Base-by-base conservation (phyloP, 2,113 vertebrate genomes). In the Eleginops maclovinus region DNA sequence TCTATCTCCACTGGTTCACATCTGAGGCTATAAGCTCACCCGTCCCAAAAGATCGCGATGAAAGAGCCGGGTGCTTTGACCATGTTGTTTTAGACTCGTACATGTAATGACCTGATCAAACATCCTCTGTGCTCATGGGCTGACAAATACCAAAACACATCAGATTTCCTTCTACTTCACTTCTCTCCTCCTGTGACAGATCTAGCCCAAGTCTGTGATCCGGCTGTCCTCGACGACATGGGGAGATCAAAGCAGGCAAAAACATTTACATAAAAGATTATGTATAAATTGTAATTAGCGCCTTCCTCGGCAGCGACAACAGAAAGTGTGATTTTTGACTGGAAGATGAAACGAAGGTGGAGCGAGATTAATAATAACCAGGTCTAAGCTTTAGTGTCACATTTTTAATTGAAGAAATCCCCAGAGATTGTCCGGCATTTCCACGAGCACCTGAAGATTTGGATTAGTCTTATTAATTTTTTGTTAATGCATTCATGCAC, bases 181-280 rank as follows among this genome's bases (percentile, higher is more conserved):
- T 88, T 87, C 83, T 64, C 44, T 5, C 51, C 70, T 62, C 74
- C 75, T 73, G 75, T 88, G 87, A 88, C 87, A 87, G 84, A 90
- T 89, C 85, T 61, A 81, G 80, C 79, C 75, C 82, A 40, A 59
- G 75, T 85, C 74, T 91, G 76, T 88, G 89, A 92, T 91, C 85
- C 17, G 59, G 72, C 89, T 86, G 87, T 91, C 85, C 83, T 79
- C 73, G 26, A 51, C 73, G 51, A 81, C 87, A 66, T 49, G 64
- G 22, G 21, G 81, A 90, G 87, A 93, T 93, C 87, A 93, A 92
- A 93, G 91, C 70, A 69, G 59, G 55, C 67, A 19, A 79, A 74
- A 84, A 58, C 83, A 93, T 94, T 90, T 88, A 73, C 91, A 92
- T 87, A 85, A 84, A 82, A 92, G 86, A 93, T 93, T 93, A 94